Percentiles rank a stretch among this genome's conserved stretches.
Conservation (phyloP, 1,140 invertebrate species). For the Musca vetustissima region DNA sequence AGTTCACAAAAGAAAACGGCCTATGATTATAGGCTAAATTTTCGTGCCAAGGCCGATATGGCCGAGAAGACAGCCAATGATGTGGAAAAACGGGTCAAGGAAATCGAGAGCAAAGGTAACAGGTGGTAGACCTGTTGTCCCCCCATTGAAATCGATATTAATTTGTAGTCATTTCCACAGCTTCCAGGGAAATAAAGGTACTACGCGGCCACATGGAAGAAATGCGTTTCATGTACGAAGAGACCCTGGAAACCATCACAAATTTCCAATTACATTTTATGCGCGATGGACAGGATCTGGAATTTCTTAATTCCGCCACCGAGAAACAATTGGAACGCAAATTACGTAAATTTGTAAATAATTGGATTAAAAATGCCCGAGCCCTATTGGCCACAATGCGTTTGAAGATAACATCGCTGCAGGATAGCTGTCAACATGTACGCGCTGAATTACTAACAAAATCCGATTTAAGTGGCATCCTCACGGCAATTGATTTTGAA, state of each 20-base stretch:
- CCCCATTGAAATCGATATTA: background rate
- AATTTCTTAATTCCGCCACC: conserved; percentile 40
- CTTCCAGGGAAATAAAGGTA: conserved; percentile 42
- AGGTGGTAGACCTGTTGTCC: too few species aligned
- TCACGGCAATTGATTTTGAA: conserved; percentile 58
- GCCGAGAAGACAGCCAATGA: conserved; percentile 44
- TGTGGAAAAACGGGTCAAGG: conserved; percentile 41
- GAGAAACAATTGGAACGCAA: conserved; percentile 49
- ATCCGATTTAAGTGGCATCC: conserved; percentile 53
- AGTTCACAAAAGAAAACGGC: conserved; percentile 2
- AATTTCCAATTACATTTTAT: conserved; percentile 49
- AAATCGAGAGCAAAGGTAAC: conserved; percentile 47
- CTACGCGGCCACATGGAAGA: conserved; percentile 49
- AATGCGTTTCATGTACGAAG: conserved; percentile 39
- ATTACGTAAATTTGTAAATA: conserved; percentile 47
- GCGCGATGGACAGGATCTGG: conserved; percentile 39
- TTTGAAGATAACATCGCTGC: conserved; percentile 44
- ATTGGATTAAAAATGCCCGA: conserved; percentile 50
- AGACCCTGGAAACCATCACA: conserved; percentile 47
- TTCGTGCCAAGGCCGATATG: conserved; percentile 46
- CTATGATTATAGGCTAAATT: conserved; percentile 40
- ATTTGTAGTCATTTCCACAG: conserved; percentile 26
- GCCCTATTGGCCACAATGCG: conserved; percentile 48
- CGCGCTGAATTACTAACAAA: conserved; percentile 47
- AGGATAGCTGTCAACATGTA: conserved; percentile 47